A percentile compares a stretch with the other conserved stretches of the same genome.
Evolutionary conservation across 2,797 vertebrate genomes (phyloP).

Genomic region (Phataginus tricuspis): DNA sequence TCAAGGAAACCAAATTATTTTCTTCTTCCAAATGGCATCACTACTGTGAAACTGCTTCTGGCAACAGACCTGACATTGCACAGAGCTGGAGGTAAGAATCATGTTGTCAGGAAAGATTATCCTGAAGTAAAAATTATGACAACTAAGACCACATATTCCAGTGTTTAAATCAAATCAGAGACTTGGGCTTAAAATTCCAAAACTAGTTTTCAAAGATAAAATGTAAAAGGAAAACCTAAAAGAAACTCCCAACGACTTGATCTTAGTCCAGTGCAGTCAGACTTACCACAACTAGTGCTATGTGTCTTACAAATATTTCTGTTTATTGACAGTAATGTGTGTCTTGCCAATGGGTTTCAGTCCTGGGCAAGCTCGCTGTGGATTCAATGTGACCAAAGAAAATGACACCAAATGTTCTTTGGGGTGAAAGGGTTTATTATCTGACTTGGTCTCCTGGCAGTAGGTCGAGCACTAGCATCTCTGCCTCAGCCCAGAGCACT

Average conservation of each 20-base stretch:
- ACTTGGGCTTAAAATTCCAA: constrained; percentile 27
- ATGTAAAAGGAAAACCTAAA: background rate
- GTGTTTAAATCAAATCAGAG: constrained; percentile 1
- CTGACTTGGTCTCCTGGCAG: too few species aligned
- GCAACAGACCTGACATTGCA: background rate
- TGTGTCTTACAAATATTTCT: constrained; percentile 1
- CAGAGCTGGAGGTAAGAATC: background rate
- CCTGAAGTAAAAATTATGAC: constrained; percentile 33
- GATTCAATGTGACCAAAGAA: too few species aligned
- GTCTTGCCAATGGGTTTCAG: too few species aligned
- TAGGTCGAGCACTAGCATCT: too few species aligned
- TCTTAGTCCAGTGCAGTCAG: background rate
- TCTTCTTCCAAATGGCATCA: background rate
- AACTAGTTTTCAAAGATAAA: constrained; percentile 26
- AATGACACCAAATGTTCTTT: too few species aligned
- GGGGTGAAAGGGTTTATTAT: too few species aligned
- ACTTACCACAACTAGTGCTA: background rate
- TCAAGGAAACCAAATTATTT: constrained; percentile 44
- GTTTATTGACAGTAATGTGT: background rate
- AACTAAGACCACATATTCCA: background rate
- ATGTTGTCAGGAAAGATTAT: constrained; percentile 1
- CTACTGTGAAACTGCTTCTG: background rate
- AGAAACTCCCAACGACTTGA: background rate
- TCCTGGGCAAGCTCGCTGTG: too few species aligned
- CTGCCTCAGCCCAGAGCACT: too few species aligned